Conservation (phyloP, 2,888 invertebrate genomes). For the Azorinus chamasolen region DNA sequence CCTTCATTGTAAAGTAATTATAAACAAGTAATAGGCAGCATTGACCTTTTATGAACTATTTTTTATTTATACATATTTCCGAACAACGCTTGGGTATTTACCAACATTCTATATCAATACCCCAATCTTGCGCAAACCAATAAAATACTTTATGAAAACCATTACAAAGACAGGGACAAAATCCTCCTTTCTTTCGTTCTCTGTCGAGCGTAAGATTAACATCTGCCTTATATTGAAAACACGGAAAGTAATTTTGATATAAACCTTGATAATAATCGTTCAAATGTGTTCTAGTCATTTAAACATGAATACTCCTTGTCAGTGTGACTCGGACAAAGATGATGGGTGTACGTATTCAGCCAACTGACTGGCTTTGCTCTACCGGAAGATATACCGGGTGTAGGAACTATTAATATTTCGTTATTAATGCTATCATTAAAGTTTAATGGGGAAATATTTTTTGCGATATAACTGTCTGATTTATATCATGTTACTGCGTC, state of each 20-base stretch:
- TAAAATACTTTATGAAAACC: too few species aligned
- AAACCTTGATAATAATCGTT: slow-evolving; percentile 52
- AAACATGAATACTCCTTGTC: slow-evolving; percentile 19
- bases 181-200: slow-evolving; percentile 13
- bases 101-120: too few species aligned
- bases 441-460: slow-evolving; percentile 50
- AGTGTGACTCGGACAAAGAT: slow-evolving; percentile 10
- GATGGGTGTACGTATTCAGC: not conserved
- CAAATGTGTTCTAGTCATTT: slow-evolving; percentile 48
- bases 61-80: too few species aligned
- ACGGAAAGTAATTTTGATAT: slow-evolving; percentile 48
- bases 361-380: too few species aligned
- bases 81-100: too few species aligned
- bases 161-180: too few species aligned
- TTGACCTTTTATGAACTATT: too few species aligned
- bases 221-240: slow-evolving; percentile 10
- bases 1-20: too few species aligned
- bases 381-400: not conserved
- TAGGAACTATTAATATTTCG: slow-evolving; percentile 48
- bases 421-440: slow-evolving; percentile 44
- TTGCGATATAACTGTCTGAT: slow-evolving; percentile 48
- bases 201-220: slow-evolving; percentile 17
- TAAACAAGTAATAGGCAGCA: too few species aligned
- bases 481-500: slow-evolving; percentile 24
- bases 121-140: too few species aligned